These are phyloP conservation scores for Galeruca laticollis DNA, from an alignment of 2,888 invertebrate genomes.

Conservation along the genomic window DNA sequence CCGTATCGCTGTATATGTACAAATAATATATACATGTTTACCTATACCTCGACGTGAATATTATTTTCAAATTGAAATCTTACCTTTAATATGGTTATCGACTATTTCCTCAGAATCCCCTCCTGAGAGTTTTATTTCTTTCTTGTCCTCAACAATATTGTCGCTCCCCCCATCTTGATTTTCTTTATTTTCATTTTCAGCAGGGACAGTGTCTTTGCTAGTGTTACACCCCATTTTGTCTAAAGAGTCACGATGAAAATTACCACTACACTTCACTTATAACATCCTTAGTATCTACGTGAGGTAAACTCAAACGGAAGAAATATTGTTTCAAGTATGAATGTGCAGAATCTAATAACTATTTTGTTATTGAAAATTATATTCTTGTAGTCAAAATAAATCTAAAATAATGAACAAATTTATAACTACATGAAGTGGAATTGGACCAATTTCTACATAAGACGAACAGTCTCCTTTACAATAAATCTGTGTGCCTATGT, in stretches of 20 bases:
- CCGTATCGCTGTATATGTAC: no score
- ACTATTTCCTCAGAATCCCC: slow-evolving; percentile 19
- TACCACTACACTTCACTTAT: slow-evolving; percentile 10
- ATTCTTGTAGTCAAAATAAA: not conserved
- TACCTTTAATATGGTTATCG: slow-evolving; percentile 40
- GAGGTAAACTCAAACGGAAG: not conserved
- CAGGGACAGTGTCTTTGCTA: slow-evolving; percentile 68
- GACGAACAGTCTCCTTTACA: no score
- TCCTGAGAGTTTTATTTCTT: slow-evolving; percentile 33
- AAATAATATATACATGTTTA: no score
- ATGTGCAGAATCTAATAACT: no score
- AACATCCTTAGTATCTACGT: not conserved
- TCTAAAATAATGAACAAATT: no score
- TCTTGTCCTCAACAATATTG: slow-evolving; percentile 17
- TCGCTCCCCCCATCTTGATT: slow-evolving; percentile 31
- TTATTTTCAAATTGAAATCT: slow-evolving; percentile 9
- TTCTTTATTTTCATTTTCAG: slow-evolving; percentile 60
- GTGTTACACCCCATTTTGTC: slow-evolving; percentile 73
- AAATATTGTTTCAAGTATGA: not conserved
- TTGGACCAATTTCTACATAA: no score
- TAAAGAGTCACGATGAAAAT: not conserved
- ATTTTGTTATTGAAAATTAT: not conserved
- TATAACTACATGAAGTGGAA: no score
- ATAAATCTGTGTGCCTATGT: no score
- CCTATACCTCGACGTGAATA: no score